phyloP scores from a whole-genome alignment of 2,888 invertebrate species.

The Agrochola circellaris region DNA sequence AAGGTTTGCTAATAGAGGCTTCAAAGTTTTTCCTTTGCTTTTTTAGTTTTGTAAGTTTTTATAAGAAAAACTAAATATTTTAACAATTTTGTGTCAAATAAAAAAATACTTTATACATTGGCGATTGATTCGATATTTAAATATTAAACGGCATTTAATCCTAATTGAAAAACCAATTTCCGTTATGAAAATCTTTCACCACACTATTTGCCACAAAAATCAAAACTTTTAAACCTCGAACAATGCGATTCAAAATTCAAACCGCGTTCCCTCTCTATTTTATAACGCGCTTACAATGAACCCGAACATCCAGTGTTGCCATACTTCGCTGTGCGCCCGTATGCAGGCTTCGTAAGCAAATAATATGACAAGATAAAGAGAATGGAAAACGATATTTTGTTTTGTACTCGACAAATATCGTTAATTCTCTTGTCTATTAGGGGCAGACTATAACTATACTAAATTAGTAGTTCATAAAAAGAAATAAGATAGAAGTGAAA shows the following conservation, averaged over 20 bases:
- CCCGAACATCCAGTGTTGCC: constrained; percentile 53
- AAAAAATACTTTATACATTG: not conserved
- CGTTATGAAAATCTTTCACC: not conserved
- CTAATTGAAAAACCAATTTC: not conserved
- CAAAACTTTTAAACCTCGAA: not conserved
- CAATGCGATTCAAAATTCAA: constrained; percentile 33
- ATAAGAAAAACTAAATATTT: too few relatives aligned
- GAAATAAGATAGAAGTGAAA: constrained; percentile 26
- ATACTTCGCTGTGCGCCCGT: constrained; percentile 72
- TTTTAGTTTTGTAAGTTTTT: not conserved
- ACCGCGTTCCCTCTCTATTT: constrained; percentile 25
- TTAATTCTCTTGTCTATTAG: constrained; percentile 59
- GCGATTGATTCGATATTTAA: not conserved
- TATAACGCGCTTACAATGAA: constrained; percentile 41
- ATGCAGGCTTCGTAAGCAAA: constrained; percentile 82
- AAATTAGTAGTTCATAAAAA: constrained; percentile 38
- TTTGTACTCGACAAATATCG: constrained; percentile 65
- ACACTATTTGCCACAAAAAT: constrained; percentile 11
- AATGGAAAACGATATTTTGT: constrained; percentile 77
- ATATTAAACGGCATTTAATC: too few relatives aligned
- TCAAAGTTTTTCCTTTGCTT: not conserved
- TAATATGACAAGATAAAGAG: constrained; percentile 83
- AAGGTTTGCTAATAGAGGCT: not conserved
- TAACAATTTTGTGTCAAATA: not conserved
- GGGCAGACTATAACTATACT: constrained; percentile 26